Evolutionary conservation across 2,797 vertebrate species (phyloP).

Genomic region (Luscinia megarhynchos): DNA sequence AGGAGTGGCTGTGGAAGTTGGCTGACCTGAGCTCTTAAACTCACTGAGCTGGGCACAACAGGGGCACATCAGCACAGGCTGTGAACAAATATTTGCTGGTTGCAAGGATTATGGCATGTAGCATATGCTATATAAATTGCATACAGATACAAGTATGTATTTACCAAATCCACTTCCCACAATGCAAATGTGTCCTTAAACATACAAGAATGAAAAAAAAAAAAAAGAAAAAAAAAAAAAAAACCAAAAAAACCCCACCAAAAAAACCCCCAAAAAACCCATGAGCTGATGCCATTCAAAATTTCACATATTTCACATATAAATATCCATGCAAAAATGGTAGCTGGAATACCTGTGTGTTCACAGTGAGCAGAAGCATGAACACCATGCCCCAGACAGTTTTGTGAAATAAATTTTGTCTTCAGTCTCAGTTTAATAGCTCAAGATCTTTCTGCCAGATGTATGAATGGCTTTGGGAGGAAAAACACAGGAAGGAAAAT

Average conservation of each 20-base stretch:
- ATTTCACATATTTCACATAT: background rate
- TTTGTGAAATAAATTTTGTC: constrained; percentile 55
- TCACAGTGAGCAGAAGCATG: background rate
- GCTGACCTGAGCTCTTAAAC: background rate
- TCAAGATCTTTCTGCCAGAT: constrained; percentile 55
- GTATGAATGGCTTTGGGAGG: background rate
- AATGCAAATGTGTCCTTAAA: background rate
- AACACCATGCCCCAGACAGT: background rate
- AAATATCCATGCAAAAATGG: background rate
- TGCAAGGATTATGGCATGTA: background rate
- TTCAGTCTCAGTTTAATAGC: constrained; percentile 54
- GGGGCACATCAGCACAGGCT: background rate
- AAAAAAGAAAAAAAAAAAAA: background rate
- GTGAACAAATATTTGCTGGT: background rate
- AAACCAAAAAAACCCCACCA: background rate
- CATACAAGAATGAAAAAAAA: background rate
- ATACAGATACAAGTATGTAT: background rate
- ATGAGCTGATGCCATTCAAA: background rate
- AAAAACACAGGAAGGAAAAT: constrained; percentile 37
- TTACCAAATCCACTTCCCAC: background rate
- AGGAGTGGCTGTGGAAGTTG: constrained; percentile 19
- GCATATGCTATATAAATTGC: background rate
- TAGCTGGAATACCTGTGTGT: background rate
- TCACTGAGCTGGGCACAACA: background rate
- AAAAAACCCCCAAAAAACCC: too few relatives aligned